A percentile compares a stretch with the other conserved stretches of the same genome.
Evolutionary conservation across 1,140 invertebrate species (phyloP).

Genomic region (Drosophila saltans): DNA sequence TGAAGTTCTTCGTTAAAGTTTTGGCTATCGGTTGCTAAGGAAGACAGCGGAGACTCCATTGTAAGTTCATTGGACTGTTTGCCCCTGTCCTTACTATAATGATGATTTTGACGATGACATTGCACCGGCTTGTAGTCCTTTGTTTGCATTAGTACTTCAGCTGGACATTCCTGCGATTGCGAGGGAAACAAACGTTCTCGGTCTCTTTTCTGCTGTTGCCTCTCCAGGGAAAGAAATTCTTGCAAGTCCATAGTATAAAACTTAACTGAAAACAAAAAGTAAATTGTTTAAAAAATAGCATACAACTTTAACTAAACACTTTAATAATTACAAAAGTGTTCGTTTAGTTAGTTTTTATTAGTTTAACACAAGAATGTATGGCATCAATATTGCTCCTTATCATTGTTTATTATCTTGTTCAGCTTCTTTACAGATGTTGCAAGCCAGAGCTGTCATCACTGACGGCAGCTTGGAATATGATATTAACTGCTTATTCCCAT

Average conservation of each 20-base stretch:
- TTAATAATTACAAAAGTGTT: neutral
- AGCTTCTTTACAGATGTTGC: neutral
- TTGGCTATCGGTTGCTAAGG: constrained; percentile 66
- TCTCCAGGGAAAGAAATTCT: constrained; percentile 59
- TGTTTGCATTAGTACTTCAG: constrained; percentile 44
- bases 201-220: constrained; percentile 58
- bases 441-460: constrained; percentile 1
- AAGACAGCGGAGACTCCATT: constrained; percentile 24
- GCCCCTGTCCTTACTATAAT: constrained; percentile 23
- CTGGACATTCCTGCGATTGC: constrained; percentile 45
- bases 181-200: constrained; percentile 46
- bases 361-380: too few relatives aligned
- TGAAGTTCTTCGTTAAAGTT: constrained; percentile 50
- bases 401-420: neutral
- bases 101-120: constrained; percentile 49
- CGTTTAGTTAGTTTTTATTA: too few relatives aligned
- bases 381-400: too few relatives aligned
- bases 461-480: neutral
- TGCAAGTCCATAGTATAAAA: constrained; percentile 59
- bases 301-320: neutral
- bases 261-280: neutral
- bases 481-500: neutral
- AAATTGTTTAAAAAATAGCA: neutral
- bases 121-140: constrained; percentile 42
- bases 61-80: constrained; percentile 66